These are phyloP conservation scores for Epistrophe eligans DNA, from an alignment of 2,888 invertebrate species.

Conservation along the genomic window DNA sequence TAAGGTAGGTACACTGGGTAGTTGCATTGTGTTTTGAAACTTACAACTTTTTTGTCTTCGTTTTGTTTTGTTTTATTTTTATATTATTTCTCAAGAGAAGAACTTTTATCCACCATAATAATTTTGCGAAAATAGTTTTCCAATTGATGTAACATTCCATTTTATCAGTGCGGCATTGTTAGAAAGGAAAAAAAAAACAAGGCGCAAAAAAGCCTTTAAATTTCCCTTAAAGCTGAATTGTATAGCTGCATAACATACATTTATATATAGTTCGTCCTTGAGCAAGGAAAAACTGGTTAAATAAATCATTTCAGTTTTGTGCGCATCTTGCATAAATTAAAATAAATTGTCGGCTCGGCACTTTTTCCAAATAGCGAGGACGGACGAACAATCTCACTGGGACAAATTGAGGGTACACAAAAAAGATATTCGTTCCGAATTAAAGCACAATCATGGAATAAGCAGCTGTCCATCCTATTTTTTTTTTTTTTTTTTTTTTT, in stretches of 20 bases:
- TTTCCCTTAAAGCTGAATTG: slow-evolving; percentile 23
- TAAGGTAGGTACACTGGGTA: slow-evolving; percentile 25
- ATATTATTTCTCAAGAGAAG: neutral
- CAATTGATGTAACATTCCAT: slow-evolving; percentile 66
- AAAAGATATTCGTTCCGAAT: slow-evolving; percentile 45
- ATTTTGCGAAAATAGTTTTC: slow-evolving; percentile 44
- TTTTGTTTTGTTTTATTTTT: slow-evolving; percentile 38
- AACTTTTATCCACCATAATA: slow-evolving; percentile 38
- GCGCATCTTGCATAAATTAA: slow-evolving; percentile 68
- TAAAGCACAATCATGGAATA: slow-evolving; percentile 43
- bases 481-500: slow-evolving; percentile 5
- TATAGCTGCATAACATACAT: too few relatives aligned
- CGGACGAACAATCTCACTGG: slow-evolving; percentile 20
- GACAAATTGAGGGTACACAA: slow-evolving; percentile 51
- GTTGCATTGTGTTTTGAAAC: slow-evolving; percentile 62
- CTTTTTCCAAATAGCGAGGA: slow-evolving; percentile 34
- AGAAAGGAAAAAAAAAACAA: neutral
- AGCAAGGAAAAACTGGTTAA: slow-evolving; percentile 43
- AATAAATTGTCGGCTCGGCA: slow-evolving; percentile 66
- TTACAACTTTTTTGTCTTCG: slow-evolving; percentile 2
- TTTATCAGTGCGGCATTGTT: slow-evolving; percentile 33
- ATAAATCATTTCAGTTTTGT: slow-evolving; percentile 66
- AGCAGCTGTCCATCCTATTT: slow-evolving; percentile 38
- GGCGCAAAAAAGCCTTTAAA: slow-evolving; percentile 37
- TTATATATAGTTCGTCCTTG: slow-evolving; percentile 28